Evolutionary conservation across 2,113 vertebrate species (phyloP), one percentile per base, ranked within the genome.

Genomic region (Cyphomyrus plagiostoma): DNA sequence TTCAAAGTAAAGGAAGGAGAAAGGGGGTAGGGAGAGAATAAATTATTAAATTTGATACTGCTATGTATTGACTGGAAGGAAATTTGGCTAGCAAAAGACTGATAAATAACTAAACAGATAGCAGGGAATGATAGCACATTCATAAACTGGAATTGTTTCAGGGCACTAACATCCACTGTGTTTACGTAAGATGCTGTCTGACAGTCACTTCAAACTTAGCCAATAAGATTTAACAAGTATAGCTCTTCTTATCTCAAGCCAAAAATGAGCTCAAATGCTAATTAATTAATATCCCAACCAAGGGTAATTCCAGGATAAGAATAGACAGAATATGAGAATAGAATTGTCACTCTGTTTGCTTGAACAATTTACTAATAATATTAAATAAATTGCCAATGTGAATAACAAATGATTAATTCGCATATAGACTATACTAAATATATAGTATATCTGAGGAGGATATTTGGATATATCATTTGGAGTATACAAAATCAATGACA

Each of bases 151-250:
- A 84, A 45, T 45, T 84, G 42, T 84, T 84, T 84, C 82, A 84
- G 42, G 45, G 45, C 45, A 84, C 10, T 10, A 84, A 46, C 45
- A 45, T 84, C 45, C 39, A 84, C 82, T 19, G 82, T 84, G 82
- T 84, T 45, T 84, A 46, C 13, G 42, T 46, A 84, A 84, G 82
- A 84, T 84, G 45, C 23, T 84, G 45, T 84, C 45, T 48, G 82
- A 84, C 39, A 46, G 82, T 46, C 39, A 84, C 42, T 48, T 84
- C 19, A 84, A 46, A 84, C 39, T 84, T 84, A 46, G 82, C 82
- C 45, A 84, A 46, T 84, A 46, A 84, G 45, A 84, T 84, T 84
- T 84, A 84, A 84, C 82, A 84, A 84, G 45, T 84, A 84, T 46
- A 84, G 42, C 17, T 46, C 82, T n/a, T 42, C 39, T 45, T 84